Base-by-base conservation (phyloP, 2,888 invertebrate species). In the Cremastinae sp. region DNA sequence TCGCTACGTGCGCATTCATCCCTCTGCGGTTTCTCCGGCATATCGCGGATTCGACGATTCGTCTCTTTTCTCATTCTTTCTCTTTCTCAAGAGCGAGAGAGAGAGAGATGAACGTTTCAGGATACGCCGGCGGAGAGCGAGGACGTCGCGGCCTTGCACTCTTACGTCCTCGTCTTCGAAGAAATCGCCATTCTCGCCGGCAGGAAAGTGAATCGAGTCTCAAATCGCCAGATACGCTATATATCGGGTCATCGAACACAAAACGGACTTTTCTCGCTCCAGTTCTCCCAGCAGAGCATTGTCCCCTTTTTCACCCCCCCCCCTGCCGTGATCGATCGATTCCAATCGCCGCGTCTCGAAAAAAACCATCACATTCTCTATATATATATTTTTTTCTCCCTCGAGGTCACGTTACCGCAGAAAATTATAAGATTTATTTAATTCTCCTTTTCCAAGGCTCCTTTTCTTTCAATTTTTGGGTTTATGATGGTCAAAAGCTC, bases 191-290 rank as follows among this genome's bases (percentile, higher is more conserved):
- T 58, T 65, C 22, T 45, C 58, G 18, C 34, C 51, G 51, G 28
- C 76, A 66, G 78, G 80, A 83, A 82, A 83, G 82, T 83, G 81
- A 82, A 79, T 82, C 74, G 62, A 12, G 49, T 5, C 28, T 28
- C 79, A 78, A 71, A 78, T 65, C 47, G 54, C 68, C 38, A 43
- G 14, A 34, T 34, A 12, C 47, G 10, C 34, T 59, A 82, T n/a
- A n/a, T 83, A 78, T 79, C 79, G 81, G 83, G 80, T 82, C 82
- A 82, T 80, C 82, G 81, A 81, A 38, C 71, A 82, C 80, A 79
- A 79, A 83, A 80, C 82, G 83, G 80, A 80, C 78, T 73, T 83
- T 78, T 81, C 75, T 80, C 84, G 85, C 83, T 84, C 84, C 82
- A 85, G 80, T 84, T 84, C 74, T 79, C 79, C 51, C 34, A 36